Evolutionary conservation across 1,140 invertebrate species (phyloP).

Genomic region (Drosophila jambulina): DNA sequence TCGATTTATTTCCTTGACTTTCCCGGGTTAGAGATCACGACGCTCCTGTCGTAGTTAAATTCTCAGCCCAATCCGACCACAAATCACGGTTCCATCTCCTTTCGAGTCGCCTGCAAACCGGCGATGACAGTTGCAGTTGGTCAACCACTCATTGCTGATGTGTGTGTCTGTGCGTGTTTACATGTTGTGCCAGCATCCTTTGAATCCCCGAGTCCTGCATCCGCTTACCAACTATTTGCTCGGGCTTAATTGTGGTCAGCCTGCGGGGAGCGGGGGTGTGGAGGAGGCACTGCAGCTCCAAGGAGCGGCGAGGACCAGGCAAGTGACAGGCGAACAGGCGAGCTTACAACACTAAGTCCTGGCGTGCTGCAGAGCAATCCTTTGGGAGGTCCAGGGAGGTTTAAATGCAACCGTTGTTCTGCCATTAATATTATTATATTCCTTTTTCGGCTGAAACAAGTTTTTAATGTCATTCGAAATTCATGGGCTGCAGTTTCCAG

Average conservation of each 20-base stretch:
- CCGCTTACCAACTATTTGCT: slow-evolving; percentile 59
- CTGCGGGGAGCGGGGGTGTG: not conserved
- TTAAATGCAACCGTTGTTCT: slow-evolving; percentile 44
- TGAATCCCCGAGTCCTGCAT: slow-evolving; percentile 15
- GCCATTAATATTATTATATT: slow-evolving; percentile 37
- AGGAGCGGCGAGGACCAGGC: slow-evolving; percentile 2
- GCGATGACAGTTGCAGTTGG: slow-evolving; percentile 57
- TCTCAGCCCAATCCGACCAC: not conserved
- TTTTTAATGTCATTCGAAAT: slow-evolving; percentile 79
- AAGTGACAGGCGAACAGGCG: slow-evolving; percentile 14
- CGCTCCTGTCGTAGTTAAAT: not conserved
- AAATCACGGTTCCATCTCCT: slow-evolving; percentile 12
- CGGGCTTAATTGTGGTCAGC: slow-evolving; percentile 61
- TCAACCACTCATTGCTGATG: slow-evolving; percentile 20
- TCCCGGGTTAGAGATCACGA: not conserved
- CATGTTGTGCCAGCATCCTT: slow-evolving; percentile 38
- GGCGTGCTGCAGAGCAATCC: slow-evolving; percentile 59
- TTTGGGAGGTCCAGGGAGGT: slow-evolving; percentile 20
- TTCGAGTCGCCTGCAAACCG: not conserved
- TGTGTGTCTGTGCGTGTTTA: slow-evolving; percentile 56
- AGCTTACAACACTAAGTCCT: slow-evolving; percentile 68
- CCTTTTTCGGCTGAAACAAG: slow-evolving; percentile 30
- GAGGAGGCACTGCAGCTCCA: not conserved
- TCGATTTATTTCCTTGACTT: not conserved
- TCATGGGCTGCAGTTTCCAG: slow-evolving; percentile 66